Evolutionary conservation across 2,113 vertebrate species (phyloP).

Genomic region (Oncorhynchus tshawytscha): DNA sequence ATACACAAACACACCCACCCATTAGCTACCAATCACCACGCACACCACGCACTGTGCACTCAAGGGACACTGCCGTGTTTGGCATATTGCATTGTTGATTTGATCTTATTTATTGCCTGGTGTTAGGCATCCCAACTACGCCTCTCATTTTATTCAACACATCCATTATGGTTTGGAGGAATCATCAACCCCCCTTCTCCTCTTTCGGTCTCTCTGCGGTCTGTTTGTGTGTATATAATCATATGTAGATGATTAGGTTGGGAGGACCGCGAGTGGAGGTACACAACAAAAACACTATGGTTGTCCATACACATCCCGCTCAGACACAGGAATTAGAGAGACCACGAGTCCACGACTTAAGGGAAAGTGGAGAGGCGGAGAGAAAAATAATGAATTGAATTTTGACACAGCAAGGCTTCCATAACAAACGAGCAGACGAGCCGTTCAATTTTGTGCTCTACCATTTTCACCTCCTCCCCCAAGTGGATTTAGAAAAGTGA

Average conservation of each 20-base stretch:
- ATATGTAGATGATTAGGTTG: conserved; percentile 38
- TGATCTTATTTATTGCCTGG: conserved; percentile 21
- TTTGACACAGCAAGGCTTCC: conserved; percentile 35
- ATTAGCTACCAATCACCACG: background rate
- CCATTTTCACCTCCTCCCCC: conserved; percentile 44
- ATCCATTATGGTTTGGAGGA: conserved; percentile 8
- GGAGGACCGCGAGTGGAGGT: background rate
- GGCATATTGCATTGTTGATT: conserved; percentile 17
- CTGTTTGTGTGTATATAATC: conserved; percentile 5
- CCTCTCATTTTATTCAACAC: conserved; percentile 5
- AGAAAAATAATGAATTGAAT: conserved; percentile 42
- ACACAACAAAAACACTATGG: conserved; percentile 35
- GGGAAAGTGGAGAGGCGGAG: background rate
- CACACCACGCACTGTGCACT: background rate
- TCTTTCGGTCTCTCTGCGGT: background rate
- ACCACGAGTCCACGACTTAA: background rate
- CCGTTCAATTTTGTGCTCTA: conserved; percentile 38
- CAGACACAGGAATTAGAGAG: conserved; percentile 16
- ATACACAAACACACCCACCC: too few species aligned
- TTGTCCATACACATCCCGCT: conserved; percentile 16
- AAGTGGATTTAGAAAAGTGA: conserved; percentile 52
- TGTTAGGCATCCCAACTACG: conserved; percentile 19
- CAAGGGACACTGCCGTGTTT: background rate
- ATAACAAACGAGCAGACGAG: conserved; percentile 25
- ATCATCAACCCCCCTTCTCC: background rate